Evolutionary conservation across 2,888 invertebrate genomes (phyloP).

Genomic region (Dryobotodes eremita): DNA sequence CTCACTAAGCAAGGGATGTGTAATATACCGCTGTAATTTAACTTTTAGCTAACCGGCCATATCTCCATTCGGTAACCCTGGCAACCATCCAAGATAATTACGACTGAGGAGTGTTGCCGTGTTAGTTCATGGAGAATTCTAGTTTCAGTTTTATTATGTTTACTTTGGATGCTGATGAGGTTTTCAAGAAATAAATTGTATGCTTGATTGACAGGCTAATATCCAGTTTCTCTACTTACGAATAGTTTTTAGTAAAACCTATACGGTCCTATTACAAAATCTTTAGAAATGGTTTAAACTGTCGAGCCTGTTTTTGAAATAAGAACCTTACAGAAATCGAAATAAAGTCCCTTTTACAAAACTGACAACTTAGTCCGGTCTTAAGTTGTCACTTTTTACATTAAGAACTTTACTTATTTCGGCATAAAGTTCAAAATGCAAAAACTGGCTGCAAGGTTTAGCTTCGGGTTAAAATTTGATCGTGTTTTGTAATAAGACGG

Average conservation of each 20-base stretch:
- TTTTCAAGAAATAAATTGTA: neutral
- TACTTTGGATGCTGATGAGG: constrained; percentile 9
- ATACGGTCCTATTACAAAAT: too few relatives aligned
- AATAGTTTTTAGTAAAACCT: neutral
- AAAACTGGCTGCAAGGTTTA: too few relatives aligned
- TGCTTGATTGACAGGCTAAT: neutral
- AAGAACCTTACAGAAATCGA: too few relatives aligned
- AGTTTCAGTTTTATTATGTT: constrained; percentile 35
- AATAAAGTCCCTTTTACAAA: too few relatives aligned
- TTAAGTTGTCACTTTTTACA: too few relatives aligned
- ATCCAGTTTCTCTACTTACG: neutral
- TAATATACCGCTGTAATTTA: constrained; percentile 56
- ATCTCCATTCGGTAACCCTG: constrained; percentile 57
- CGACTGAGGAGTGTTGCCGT: constrained; percentile 54
- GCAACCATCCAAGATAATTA: constrained; percentile 66
- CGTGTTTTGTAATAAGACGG: too few relatives aligned
- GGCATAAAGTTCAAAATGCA: too few relatives aligned
- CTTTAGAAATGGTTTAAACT: too few relatives aligned
- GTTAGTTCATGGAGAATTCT: constrained; percentile 38
- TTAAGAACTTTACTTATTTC: too few relatives aligned
- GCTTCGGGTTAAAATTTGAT: too few relatives aligned
- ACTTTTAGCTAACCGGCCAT: constrained; percentile 57
- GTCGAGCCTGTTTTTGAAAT: too few relatives aligned
- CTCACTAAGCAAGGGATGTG: constrained; percentile 27
- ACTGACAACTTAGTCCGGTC: too few relatives aligned